A percentile compares a stretch with the other conserved stretches of the same genome.
phyloP scores from a whole-genome alignment of 1,140 invertebrate species.

The Ceratitis capitata region DNA sequence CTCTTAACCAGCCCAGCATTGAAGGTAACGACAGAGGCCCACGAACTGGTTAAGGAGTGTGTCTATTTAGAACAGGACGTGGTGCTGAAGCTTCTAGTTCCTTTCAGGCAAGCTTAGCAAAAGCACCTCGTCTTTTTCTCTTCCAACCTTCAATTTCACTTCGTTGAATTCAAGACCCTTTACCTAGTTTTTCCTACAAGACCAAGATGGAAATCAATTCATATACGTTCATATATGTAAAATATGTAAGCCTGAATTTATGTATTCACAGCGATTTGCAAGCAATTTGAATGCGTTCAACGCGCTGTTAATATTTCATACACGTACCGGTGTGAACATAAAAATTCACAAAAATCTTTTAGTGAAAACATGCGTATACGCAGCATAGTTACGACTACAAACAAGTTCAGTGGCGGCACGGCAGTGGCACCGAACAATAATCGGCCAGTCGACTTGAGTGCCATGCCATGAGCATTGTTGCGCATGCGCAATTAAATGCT shows the following conservation, averaged over 20 bases:
- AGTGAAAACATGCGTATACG: conserved; percentile 32
- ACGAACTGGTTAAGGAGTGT: too few relatives aligned
- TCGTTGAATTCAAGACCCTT: background rate
- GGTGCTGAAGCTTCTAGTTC: too few relatives aligned
- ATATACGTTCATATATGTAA: background rate
- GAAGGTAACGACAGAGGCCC: too few relatives aligned
- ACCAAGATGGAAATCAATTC: too few relatives aligned
- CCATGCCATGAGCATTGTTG: background rate
- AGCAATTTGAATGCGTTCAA: conserved; percentile 34
- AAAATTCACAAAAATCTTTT: conserved; percentile 8
- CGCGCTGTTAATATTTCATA: background rate
- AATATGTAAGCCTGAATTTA: background rate
- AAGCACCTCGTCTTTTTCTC: too few relatives aligned
- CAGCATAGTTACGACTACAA: background rate
- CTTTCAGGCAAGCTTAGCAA: too few relatives aligned
- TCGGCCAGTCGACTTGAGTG: background rate
- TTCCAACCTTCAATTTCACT: too few relatives aligned
- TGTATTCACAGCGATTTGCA: background rate
- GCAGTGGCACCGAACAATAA: background rate
- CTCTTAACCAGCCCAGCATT: too few relatives aligned
- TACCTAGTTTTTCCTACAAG: background rate
- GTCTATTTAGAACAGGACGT: too few relatives aligned
- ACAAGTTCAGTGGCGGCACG: background rate
- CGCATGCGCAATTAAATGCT: conserved; percentile 24
- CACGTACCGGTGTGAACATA: background rate